These are phyloP conservation scores for Abscondita cerata DNA, from an alignment of 2,888 invertebrate species.

Conservation along the genomic window DNA sequence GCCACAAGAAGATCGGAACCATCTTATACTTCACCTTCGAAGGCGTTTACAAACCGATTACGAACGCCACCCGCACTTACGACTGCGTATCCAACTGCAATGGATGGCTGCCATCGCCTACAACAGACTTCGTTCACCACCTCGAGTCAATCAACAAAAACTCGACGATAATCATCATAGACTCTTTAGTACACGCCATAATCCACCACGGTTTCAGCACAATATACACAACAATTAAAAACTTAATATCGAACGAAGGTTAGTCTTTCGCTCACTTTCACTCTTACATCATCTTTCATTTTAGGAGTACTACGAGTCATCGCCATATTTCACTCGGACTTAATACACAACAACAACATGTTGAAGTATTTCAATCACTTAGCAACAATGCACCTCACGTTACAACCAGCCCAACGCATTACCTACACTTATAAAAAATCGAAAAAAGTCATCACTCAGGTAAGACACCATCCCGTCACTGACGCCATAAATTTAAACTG, in stretches of 20 bases:
- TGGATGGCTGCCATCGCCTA: slow-evolving; percentile 32
- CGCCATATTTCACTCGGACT: slow-evolving; percentile 60
- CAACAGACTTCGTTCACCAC: slow-evolving; percentile 36
- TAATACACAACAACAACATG: slow-evolving; percentile 57
- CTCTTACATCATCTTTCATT: slow-evolving; percentile 28
- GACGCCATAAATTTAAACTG: background rate
- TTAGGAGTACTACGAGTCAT: slow-evolving; percentile 48
- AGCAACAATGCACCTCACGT: slow-evolving; percentile 50
- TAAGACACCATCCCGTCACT: too few species aligned
- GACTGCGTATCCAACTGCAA: slow-evolving; percentile 47
- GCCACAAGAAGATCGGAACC: slow-evolving; percentile 42
- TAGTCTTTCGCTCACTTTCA: slow-evolving; percentile 46
- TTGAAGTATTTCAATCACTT: slow-evolving; percentile 62
- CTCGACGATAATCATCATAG: slow-evolving; percentile 48
- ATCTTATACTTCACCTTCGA: slow-evolving; percentile 52
- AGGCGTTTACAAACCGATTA: slow-evolving; percentile 41
- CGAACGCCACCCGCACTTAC: slow-evolving; percentile 34
- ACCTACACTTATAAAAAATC: slow-evolving; percentile 61
- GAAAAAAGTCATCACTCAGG: slow-evolving; percentile 62
- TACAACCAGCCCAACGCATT: slow-evolving; percentile 55
- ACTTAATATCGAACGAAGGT: slow-evolving; percentile 52
- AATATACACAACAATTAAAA: slow-evolving; percentile 48
- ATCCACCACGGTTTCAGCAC: slow-evolving; percentile 45
- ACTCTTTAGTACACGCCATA: slow-evolving; percentile 51
- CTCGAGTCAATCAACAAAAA: slow-evolving; percentile 32